Conservation (phyloP, 2,888 invertebrate genomes). For the Criorhina ranunculi region DNA sequence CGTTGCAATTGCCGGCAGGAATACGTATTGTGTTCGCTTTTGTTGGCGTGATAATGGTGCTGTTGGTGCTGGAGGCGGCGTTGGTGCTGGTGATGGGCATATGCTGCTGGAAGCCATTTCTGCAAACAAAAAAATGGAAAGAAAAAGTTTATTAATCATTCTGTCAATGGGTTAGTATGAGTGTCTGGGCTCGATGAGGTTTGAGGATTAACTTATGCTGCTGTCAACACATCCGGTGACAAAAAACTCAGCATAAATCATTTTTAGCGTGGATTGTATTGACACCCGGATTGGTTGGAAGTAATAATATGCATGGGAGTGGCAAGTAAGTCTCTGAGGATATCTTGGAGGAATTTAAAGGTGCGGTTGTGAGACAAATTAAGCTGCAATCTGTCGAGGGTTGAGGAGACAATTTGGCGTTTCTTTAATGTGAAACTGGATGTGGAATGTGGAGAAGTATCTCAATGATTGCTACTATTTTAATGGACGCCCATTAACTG, state of each 20-base stretch:
- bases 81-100: slow-evolving; percentile 78
- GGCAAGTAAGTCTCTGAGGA: slow-evolving; percentile 26
- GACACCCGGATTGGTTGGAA: slow-evolving; percentile 51
- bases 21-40: slow-evolving; percentile 43
- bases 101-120: slow-evolving; percentile 83
- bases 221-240: slow-evolving; percentile 78
- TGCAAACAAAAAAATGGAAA: slow-evolving; percentile 77
- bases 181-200: slow-evolving; percentile 1
- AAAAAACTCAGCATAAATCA: slow-evolving; percentile 74
- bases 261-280: slow-evolving; percentile 42
- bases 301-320: slow-evolving; percentile 44
- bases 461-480: background rate
- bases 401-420: slow-evolving; percentile 15
- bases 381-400: slow-evolving; percentile 43
- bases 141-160: slow-evolving; percentile 57
- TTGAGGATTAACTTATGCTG: slow-evolving; percentile 57
- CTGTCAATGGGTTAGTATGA: slow-evolving; percentile 32
- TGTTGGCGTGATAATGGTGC: slow-evolving; percentile 24
- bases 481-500: background rate
- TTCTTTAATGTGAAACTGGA: slow-evolving; percentile 16
- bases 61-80: slow-evolving; percentile 21
- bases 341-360: slow-evolving; percentile 52
- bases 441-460: background rate
- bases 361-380: slow-evolving; percentile 55
- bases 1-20: slow-evolving; percentile 80